These are phyloP conservation scores for Pterophyllum scalare DNA, from an alignment of 2,113 vertebrate species.

Conservation along the genomic window DNA sequence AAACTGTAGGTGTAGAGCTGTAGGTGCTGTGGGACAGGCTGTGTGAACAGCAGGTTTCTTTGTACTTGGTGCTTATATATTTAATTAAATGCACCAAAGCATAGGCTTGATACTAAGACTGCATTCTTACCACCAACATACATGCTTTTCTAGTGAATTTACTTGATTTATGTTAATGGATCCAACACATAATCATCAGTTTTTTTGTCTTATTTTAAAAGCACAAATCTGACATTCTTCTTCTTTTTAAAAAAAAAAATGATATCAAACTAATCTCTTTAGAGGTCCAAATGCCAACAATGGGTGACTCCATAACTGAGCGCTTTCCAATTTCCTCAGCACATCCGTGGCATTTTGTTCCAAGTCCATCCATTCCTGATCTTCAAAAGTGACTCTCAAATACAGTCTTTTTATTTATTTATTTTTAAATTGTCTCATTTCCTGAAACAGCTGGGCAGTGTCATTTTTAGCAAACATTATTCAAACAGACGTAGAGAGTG, in stretches of 20 bases:
- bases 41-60: not conserved
- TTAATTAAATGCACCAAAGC: not conserved
- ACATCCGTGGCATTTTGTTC: not conserved
- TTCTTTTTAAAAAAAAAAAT: not conserved
- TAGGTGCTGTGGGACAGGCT: not conserved
- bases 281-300: not conserved
- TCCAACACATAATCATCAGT: not conserved
- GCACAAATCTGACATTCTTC: not conserved
- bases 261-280: not conserved
- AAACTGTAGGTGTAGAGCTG: not conserved
- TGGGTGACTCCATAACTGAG: not conserved
- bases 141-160: not conserved
- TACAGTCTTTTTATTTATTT: not conserved
- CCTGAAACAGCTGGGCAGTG: not conserved
- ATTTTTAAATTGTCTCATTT: not conserved
- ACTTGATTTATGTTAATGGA: not conserved
- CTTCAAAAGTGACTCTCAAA: not conserved
- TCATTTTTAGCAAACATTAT: constrained; percentile 12
- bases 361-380: not conserved
- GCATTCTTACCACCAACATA: not conserved
- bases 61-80: not conserved
- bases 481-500: not conserved
- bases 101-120: not conserved
- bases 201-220: not conserved
- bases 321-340: not conserved